Evolutionary conservation across 1,140 invertebrate genomes (phyloP), one percentile per base, ranked within the genome.

Genomic region (Bacillus rossius): DNA sequence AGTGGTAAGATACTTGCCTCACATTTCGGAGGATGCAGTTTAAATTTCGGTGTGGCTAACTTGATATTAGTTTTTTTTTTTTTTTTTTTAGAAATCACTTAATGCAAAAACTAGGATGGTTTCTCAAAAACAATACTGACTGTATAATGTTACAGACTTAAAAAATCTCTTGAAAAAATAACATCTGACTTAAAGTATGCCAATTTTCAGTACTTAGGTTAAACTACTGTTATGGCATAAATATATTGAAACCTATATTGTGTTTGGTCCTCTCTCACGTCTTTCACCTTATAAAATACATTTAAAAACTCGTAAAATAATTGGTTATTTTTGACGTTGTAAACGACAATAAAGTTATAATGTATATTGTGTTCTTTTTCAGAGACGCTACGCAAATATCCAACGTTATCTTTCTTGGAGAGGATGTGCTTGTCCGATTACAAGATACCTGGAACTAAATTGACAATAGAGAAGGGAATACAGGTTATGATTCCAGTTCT

Each of bases 351-450:
- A n/a, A n/a, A 40, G 38, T 40, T 40, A 13, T 13, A 40, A 13
- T 40, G 38, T n/a, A 13, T n/a, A 13, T 13, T 40, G 38, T 13
- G 13, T 40, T 40, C 38, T n/a, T 13, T n/a, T n/a, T n/a, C 42
- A 55, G 54, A 55, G 59, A 72, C 71, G 2, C 56, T 75, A 29
- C 57, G 74, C 10, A 60, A 68, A 14, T 70, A 68, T 61, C 69
- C 74, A 14, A 70, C 74, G 16, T 64, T 64, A 10, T 45, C 64
- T 0, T 48, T 59, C 16, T 59, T 69, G 8, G 67, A 72, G 50
- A 43, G 71, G 16, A 54, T 42, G 22, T 17, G 17, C 20, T 25
- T 47, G 16, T 25, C 8, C 45, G 43, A 47, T 16, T 43, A 55
- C 34, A 42, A 55, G 3, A 43, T 22, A 2, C 62, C 64, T 8